These are phyloP conservation scores for Nycticorax nycticorax DNA, from an alignment of 2,113 vertebrate genomes.

Conservation along the genomic window DNA sequence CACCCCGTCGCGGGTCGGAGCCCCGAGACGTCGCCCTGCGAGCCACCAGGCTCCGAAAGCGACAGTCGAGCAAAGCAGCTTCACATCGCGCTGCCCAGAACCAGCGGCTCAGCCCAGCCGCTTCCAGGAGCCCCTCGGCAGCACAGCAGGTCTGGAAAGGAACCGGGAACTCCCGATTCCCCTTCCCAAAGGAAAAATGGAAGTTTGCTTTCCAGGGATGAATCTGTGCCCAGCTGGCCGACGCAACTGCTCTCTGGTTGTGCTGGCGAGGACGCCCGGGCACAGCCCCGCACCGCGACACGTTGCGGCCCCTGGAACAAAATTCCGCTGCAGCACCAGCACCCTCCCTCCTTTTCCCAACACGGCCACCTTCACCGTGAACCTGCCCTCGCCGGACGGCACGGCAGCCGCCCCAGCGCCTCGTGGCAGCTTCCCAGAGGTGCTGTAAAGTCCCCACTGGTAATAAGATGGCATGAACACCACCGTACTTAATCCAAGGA, in stretches of 20 bases:
- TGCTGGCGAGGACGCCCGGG: neutral
- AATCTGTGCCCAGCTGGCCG: neutral
- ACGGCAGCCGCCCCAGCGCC: fast-evolving
- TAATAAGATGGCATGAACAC: neutral
- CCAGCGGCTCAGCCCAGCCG: fast-evolving
- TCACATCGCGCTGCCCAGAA: neutral
- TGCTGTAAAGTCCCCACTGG: neutral
- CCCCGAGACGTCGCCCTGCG: fast-evolving
- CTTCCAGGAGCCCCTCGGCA: neutral
- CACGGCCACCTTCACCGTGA: neutral
- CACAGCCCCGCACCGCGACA: fast-evolving
- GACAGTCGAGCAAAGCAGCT: fast-evolving
- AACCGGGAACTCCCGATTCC: neutral
- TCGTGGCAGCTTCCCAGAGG: neutral
- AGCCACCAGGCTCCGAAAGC: neutral
- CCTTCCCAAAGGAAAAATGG: neutral
- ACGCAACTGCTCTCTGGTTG: neutral
- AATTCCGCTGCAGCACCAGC: fast-evolving
- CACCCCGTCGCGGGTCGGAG: no score
- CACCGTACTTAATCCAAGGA: neutral
- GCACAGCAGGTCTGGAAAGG: neutral
- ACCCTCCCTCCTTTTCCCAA: neutral
- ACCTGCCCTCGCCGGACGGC: fast-evolving
- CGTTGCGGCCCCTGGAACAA: fast-evolving
- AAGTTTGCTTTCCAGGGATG: neutral